Conservation (phyloP, 2,888 invertebrate genomes). For the Sepiola atlantica region DNA sequence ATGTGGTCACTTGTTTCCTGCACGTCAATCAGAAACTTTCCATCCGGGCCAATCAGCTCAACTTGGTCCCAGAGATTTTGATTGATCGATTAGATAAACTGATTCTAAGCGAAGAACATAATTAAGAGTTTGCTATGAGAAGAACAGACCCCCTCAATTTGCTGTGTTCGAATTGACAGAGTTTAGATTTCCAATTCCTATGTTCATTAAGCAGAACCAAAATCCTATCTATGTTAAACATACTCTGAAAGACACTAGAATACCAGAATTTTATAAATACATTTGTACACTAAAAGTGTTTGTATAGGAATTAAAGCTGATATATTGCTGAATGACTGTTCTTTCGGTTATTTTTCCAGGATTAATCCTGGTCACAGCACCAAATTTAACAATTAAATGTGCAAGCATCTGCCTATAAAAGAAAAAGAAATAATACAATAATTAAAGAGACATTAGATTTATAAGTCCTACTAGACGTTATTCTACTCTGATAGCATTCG, state of each 20-base stretch:
- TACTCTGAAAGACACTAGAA: background rate
- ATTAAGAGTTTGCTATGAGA: background rate
- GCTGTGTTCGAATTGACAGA: background rate
- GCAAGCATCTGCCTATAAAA: too few relatives aligned
- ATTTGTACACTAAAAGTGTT: too few relatives aligned
- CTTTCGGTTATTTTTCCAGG: too few relatives aligned
- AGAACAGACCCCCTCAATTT: background rate
- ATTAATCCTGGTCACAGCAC: too few relatives aligned
- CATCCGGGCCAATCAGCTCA: background rate
- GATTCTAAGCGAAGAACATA: background rate
- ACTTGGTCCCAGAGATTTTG: background rate
- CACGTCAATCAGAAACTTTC: background rate
- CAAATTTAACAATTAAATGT: too few relatives aligned
- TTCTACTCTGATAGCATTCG: too few relatives aligned
- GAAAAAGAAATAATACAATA: too few relatives aligned
- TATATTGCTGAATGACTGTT: too few relatives aligned
- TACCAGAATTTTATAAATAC: too few relatives aligned
- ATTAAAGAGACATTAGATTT: too few relatives aligned
- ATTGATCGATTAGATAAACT: constrained; percentile 8
- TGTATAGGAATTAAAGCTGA: too few relatives aligned
- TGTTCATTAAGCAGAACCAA: background rate
- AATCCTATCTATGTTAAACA: background rate
- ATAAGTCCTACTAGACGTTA: too few relatives aligned
- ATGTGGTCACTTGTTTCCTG: background rate
- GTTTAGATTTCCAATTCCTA: constrained; percentile 20